phyloP scores from a whole-genome alignment of 2,113 vertebrate genomes.

The Hystrix cristata region DNA sequence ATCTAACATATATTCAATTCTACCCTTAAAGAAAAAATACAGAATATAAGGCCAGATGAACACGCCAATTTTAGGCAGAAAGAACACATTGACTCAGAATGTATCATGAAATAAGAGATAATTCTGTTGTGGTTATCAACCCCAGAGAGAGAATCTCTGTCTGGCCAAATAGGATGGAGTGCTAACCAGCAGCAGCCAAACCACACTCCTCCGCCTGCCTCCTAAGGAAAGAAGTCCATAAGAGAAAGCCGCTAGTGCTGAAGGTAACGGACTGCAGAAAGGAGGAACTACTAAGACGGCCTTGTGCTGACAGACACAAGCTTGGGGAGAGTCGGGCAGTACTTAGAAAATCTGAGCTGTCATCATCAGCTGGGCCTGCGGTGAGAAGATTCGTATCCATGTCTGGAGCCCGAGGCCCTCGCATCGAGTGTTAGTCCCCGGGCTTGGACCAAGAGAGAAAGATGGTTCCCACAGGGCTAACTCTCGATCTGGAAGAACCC shows the following conservation, averaged over 20 bases:
- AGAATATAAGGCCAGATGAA: background rate
- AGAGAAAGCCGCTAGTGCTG: background rate
- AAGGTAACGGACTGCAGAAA: background rate
- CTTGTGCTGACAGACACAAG: background rate
- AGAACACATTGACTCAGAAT: constrained; percentile 9
- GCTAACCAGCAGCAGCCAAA: background rate
- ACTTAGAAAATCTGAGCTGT: background rate
- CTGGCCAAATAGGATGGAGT: background rate
- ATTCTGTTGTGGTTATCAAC: background rate
- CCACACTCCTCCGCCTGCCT: background rate
- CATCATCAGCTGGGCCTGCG: background rate
- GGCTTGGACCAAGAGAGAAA: background rate
- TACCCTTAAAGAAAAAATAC: background rate
- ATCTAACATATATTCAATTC: background rate
- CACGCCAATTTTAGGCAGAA: background rate
- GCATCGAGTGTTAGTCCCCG: background rate
- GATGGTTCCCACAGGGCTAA: background rate
- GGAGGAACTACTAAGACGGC: background rate
- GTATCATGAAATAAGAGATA: background rate
- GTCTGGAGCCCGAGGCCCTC: background rate
- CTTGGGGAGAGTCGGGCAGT: background rate
- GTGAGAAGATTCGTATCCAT: background rate
- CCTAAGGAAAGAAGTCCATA: background rate
- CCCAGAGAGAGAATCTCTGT: background rate
- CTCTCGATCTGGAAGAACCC: background rate